phyloP scores from a whole-genome alignment of 1,140 invertebrate genomes.

The Penaeus indicus region DNA sequence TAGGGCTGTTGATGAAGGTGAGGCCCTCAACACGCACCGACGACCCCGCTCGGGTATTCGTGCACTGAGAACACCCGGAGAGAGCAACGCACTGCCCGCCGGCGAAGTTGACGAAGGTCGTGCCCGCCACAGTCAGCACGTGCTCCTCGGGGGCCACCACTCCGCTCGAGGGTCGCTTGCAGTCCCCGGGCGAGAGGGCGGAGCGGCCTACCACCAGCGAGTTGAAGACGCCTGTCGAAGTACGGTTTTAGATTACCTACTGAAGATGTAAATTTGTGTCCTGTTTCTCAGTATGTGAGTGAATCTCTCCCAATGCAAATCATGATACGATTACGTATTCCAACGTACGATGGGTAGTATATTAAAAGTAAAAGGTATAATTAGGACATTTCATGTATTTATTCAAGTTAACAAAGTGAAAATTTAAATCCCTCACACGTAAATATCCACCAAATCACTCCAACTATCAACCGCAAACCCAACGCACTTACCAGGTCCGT shows the following conservation, averaged over 20 bases:
- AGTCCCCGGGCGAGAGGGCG: constrained; percentile 24
- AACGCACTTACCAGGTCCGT: constrained; percentile 43
- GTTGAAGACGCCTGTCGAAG: constrained; percentile 39
- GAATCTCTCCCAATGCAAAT: no score
- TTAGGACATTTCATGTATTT: no score
- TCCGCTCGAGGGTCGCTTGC: constrained; percentile 26
- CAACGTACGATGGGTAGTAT: neutral
- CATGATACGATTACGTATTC: no score
- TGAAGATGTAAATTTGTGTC: no score
- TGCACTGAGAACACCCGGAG: constrained; percentile 60
- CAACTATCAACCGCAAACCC: no score
- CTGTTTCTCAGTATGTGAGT: no score
- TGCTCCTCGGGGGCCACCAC: constrained; percentile 57
- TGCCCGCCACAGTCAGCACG: constrained; percentile 46
- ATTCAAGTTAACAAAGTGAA: no score
- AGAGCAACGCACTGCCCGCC: constrained; percentile 33
- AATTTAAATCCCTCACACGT: no score
- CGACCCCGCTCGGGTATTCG: constrained; percentile 43
- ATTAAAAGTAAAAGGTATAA: no score
- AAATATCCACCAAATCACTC: no score
- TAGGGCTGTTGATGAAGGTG: constrained; percentile 42
- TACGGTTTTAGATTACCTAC: neutral
- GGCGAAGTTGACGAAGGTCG: constrained; percentile 61
- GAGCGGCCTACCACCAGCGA: constrained; percentile 53
- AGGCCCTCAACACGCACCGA: constrained; percentile 19